phyloP scores from a whole-genome alignment of 2,113 vertebrate species.

The Bungarus multicinctus region DNA sequence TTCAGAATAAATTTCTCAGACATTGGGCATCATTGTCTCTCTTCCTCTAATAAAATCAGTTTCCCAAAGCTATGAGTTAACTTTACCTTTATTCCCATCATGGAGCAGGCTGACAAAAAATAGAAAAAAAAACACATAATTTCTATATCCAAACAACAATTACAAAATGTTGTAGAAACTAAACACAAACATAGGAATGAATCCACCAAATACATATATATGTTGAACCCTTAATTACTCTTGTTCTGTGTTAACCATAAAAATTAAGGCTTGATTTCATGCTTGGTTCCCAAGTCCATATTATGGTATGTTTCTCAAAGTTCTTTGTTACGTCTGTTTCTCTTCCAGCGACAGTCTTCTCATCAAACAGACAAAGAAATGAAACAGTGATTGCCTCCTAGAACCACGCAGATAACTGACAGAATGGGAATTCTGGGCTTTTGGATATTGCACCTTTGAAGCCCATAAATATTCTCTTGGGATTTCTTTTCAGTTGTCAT shows the following conservation, averaged over 20 bases:
- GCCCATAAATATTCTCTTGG: conserved; percentile 19
- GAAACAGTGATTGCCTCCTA: conserved; percentile 31
- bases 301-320: neutral
- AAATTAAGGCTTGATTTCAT: neutral
- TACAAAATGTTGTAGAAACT: neutral
- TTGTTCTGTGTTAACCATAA: neutral
- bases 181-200: neutral
- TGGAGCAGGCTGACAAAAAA: neutral
- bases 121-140: neutral
- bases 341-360: conserved; percentile 72
- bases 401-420: conserved; percentile 39
- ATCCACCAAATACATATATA: neutral
- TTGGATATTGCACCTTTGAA: conserved; percentile 9
- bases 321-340: neutral
- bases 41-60: neutral
- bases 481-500: neutral
- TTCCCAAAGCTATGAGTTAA: neutral
- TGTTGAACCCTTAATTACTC: neutral
- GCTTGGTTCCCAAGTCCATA: neutral
- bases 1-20: neutral
- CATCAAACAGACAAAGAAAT: conserved; percentile 71
- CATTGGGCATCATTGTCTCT: neutral
- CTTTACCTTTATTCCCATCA: neutral
- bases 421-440: conserved; percentile 31
- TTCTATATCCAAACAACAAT: neutral